A percentile compares a stretch with the other conserved stretches of the same genome.
Evolutionary conservation across 2,797 vertebrate species (phyloP).

Genomic region (Dicrostonyx torquatus): DNA sequence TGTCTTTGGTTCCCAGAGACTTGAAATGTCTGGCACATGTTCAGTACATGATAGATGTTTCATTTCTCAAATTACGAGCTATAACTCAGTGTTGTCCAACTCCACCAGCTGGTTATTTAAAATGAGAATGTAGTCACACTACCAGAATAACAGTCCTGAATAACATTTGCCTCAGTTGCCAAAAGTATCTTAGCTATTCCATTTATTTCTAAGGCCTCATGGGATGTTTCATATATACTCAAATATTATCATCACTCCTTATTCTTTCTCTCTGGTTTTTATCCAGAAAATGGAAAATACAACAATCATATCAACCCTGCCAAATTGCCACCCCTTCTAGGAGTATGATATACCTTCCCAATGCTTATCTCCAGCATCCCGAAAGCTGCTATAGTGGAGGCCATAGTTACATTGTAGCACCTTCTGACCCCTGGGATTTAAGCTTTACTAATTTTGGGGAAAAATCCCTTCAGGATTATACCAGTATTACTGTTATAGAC

Average conservation of each 20-base stretch:
- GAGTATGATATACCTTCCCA: neutral
- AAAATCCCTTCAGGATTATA: neutral
- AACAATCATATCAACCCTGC: neutral
- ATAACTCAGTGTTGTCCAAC: slow-evolving; percentile 4
- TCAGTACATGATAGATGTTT: slow-evolving; percentile 67
- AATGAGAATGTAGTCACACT: slow-evolving; percentile 4
- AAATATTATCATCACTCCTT: neutral
- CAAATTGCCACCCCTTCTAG: neutral
- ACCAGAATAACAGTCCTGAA: neutral
- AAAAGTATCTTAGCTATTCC: neutral
- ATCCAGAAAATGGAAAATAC: neutral
- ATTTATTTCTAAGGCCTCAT: slow-evolving; percentile 25
- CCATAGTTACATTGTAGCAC: neutral
- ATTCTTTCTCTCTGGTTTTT: slow-evolving; percentile 15
- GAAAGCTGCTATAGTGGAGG: neutral
- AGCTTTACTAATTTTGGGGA: slow-evolving; percentile 11
- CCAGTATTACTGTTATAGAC: neutral
- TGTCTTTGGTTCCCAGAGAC: slow-evolving; percentile 28
- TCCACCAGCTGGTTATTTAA: neutral
- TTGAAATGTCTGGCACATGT: slow-evolving; percentile 63
- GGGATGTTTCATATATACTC: neutral
- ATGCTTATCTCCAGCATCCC: neutral
- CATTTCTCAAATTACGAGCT: slow-evolving; percentile 61
- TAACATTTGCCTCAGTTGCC: neutral
- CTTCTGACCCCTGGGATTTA: neutral